These are phyloP conservation scores for Parus major DNA, from an alignment of 2,113 vertebrate genomes.

Conservation along the genomic window DNA sequence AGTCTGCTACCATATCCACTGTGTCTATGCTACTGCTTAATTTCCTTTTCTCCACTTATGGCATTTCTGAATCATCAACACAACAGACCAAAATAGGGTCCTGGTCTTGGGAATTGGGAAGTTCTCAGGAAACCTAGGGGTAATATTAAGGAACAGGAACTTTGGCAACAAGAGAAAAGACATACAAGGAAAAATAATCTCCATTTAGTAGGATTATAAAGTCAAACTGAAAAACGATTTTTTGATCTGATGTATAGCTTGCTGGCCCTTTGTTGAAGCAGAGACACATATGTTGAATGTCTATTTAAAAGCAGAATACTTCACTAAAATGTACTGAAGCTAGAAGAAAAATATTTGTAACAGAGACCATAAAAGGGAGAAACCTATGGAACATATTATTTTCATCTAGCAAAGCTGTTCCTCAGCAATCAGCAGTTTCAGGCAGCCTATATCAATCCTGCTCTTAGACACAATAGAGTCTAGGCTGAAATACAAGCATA, in stretches of 20 bases:
- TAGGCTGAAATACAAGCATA: conserved; percentile 4
- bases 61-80: conserved; percentile 14
- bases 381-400: conserved; percentile 34
- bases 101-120: neutral
- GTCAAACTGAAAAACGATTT: conserved; percentile 47
- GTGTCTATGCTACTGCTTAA: neutral
- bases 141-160: conserved; percentile 31
- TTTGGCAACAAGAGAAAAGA: conserved; percentile 12
- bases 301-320: conserved; percentile 28
- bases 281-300: conserved; percentile 25
- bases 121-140: neutral
- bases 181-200: conserved; percentile 55
- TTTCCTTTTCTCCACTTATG: neutral
- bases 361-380: conserved; percentile 59
- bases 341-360: conserved; percentile 22
- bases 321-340: neutral
- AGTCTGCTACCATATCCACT: neutral
- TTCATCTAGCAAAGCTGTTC: conserved; percentile 52
- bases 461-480: conserved; percentile 44
- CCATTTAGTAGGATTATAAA: conserved; percentile 47
- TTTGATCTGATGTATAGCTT: conserved; percentile 23
- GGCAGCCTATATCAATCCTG: neutral
- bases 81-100: neutral
- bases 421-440: conserved; percentile 40
- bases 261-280: conserved; percentile 27